Evolutionary conservation across 2,888 invertebrate genomes (phyloP).

Genomic region (Tenthredo scrophulariae): DNA sequence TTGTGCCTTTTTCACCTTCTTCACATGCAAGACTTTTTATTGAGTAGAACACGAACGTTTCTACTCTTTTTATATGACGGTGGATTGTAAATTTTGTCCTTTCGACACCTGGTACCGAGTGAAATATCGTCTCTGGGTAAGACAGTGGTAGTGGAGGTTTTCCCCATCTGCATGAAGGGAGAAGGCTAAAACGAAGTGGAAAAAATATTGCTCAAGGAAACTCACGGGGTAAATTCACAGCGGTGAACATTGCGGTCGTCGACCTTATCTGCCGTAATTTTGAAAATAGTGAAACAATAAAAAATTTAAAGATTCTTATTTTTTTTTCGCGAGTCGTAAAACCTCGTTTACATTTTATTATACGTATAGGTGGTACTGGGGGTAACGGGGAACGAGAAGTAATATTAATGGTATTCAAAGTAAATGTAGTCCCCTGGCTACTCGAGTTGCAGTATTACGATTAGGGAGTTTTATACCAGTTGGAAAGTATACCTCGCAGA

Average conservation of each 20-base stretch:
- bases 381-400: not conserved
- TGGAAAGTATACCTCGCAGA: not conserved
- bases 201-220: slow-evolving; percentile 1
- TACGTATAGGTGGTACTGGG: not conserved
- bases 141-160: not conserved
- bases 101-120: not conserved
- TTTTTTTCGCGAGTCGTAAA: not conserved
- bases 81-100: not conserved
- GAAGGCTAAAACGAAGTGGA: slow-evolving; percentile 8
- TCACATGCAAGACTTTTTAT: not conserved
- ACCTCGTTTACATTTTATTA: slow-evolving; percentile 42
- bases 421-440: not conserved
- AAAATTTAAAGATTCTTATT: too few species aligned
- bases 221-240: slow-evolving; percentile 17
- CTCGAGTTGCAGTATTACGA: not conserved
- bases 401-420: slow-evolving; percentile 38
- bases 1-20: not conserved
- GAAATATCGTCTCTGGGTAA: slow-evolving; percentile 7
- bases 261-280: slow-evolving; percentile 19
- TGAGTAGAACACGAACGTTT: slow-evolving; percentile 1
- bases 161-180: not conserved
- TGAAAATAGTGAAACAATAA: not conserved
- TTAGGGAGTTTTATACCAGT: not conserved
- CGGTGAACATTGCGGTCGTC: slow-evolving; percentile 14
- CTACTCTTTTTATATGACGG: not conserved